Base-by-base conservation (phyloP, 2,888 invertebrate genomes). In the Gnatocerus cornutus region DNA sequence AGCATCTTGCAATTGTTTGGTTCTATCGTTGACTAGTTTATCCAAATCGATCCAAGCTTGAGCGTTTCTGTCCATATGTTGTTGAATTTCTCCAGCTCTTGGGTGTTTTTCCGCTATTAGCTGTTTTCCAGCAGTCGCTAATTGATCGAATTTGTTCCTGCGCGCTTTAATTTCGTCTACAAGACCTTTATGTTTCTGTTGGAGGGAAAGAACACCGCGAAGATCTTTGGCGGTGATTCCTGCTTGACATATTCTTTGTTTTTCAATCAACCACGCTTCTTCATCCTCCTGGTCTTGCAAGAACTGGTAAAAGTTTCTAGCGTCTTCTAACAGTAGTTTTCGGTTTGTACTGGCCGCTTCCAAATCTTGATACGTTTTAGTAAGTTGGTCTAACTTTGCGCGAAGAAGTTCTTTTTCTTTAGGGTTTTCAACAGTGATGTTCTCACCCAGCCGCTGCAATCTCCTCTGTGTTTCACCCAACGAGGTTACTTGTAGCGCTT, bases 281-380 rank as follows among this genome's bases (percentile, higher is more conserved):
- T 99, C 99, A 79, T 99, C 99, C 78, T 99, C 98, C 78, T 97
- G 94, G 82, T 99, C 98, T 84, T 98, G 97, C 67, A 98, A 87
- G 86, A 99, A 98, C 85, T 98, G 97, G 86, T 94, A 98, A 79
- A 97, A 94, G 81, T 95, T 94, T 68, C 97, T 89, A 0, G 97
- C 96, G 79, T 98, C 97, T 83, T 98, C 97, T 9, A 99, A 86
- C 9, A 94, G 89, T 0, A 91, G 92, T 72, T 96, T 92, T 5
- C 97, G 90, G 76, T 91, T 91, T 62, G 92, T 91, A 43, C 92
- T 92, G 37, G 92, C 89, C 48, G 91, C 89, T 91, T 91, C 77
- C 53, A 84, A 73, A 58, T 83, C 81, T 65, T 92, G 90, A 79
- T 95, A 94, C 3, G 93, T 92, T 5, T 89, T 88, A 74, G 95